phyloP scores from a whole-genome alignment of 2,113 vertebrate genomes.

The Penelope pileata region DNA sequence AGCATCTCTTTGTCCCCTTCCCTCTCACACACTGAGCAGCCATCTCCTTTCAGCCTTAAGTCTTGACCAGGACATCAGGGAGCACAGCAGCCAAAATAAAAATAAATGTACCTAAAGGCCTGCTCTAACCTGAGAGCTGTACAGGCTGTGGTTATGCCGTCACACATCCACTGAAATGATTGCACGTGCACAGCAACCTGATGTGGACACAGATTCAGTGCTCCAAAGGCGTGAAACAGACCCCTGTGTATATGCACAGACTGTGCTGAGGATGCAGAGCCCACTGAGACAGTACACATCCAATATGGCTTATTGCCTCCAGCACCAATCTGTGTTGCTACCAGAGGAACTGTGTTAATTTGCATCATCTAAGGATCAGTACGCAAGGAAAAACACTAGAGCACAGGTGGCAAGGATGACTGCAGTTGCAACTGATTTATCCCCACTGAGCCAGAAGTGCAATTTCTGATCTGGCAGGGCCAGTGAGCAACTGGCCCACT shows the following conservation, averaged over 20 bases:
- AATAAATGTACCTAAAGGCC: neutral
- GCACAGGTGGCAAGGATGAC: neutral
- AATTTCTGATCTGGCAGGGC: neutral
- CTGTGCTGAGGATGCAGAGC: neutral
- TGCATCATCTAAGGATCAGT: neutral
- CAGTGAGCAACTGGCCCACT: neutral
- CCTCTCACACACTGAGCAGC: neutral
- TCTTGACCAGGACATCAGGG: neutral
- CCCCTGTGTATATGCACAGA: neutral
- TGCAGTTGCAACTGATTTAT: neutral
- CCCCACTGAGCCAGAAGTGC: neutral
- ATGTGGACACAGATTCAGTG: neutral
- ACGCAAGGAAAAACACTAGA: neutral
- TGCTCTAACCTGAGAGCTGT: neutral
- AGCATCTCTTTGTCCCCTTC: neutral
- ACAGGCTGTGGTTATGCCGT: neutral
- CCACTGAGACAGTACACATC: neutral
- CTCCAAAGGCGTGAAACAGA: neutral
- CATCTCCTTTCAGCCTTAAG: neutral
- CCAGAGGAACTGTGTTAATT: neutral
- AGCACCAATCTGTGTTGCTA: neutral
- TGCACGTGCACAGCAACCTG: neutral
- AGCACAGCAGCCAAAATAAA: neutral
- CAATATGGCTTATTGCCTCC: neutral
- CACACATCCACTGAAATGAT: rapidly evolving